Evolutionary conservation across 2,113 vertebrate species (phyloP), one percentile per base, ranked within the genome.

Genomic region (Apus apus): DNA sequence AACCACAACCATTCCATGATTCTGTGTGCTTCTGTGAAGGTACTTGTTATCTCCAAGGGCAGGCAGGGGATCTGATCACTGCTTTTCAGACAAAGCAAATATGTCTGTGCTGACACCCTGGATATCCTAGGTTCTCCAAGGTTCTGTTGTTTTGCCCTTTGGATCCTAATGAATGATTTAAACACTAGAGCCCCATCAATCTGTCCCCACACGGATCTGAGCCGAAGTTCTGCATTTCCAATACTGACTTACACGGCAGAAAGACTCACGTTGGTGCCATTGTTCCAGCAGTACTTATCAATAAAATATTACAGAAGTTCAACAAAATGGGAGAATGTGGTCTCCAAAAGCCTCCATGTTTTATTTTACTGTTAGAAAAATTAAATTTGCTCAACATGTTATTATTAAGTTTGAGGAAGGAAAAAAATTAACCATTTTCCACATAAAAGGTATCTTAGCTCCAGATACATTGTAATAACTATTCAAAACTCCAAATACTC

Each of bases 131-230:
- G 43, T 26, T 85, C 43, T 67, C 76, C 50, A 36, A 30, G 38
- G 45, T 45, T 79, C 8, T 6, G 40, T n/a, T 67, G 53, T n/a
- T 75, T 61, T 66, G 54, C 43, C 51, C 50, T 83, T 65, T 6
- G 4, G 51, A 81, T 29, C 32, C 25, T 11, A 87, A 38, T 0
- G 2, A 16, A 14, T 11, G 2, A 65, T 57, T 57, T 53, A 66
- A 79, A 43, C 18, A 27, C 13, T 71, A 2, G 1, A 81, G 38
- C 2, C 1, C 36, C 43, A 67, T 0, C 1, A 2, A 45, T 75
- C 53, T 50, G 9, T 74, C 29, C 22, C 15, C 36, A 36, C 1
- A 1, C 11, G 40, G 60, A 50, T 51, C 18, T 81, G 48, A 85
- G 51, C 40, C 45, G 43, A 72, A 60, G 9, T 56, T 87, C 53